These are phyloP conservation scores for Pipistrellus pygmaeus DNA, from an alignment of 2,797 vertebrate species.

Conservation along the genomic window DNA sequence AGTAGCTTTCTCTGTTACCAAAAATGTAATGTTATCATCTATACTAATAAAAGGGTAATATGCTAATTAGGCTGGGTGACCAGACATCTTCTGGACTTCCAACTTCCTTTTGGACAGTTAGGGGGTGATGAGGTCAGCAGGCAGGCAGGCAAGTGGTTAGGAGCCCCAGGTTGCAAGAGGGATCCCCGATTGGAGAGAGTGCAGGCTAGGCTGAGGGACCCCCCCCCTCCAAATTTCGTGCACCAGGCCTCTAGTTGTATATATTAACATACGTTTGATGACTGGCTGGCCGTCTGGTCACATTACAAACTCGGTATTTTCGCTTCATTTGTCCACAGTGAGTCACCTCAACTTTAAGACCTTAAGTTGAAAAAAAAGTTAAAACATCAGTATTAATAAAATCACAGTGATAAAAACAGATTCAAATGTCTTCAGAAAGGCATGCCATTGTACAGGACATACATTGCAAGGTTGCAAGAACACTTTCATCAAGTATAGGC, in stretches of 20 bases:
- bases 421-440: conserved; percentile 47
- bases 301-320: conserved; percentile 99
- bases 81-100: too few species aligned
- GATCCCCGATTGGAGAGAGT: too few species aligned
- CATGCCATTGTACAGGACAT: not conserved
- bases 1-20: conserved; percentile 30
- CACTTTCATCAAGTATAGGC: not conserved
- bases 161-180: too few species aligned
- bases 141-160: too few species aligned
- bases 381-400: conserved; percentile 71
- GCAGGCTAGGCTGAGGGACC: too few species aligned
- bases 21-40: not conserved
- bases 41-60: too few species aligned
- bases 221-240: too few species aligned
- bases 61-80: too few species aligned
- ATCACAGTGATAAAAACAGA: conserved; percentile 59
- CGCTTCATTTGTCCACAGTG: conserved; percentile 99
- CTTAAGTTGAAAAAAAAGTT: conserved; percentile 86
- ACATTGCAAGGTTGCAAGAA: conserved; percentile 31
- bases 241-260: too few species aligned
- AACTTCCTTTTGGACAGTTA: too few species aligned
- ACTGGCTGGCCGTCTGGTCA: conserved; percentile 97
- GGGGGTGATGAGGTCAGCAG: too few species aligned
- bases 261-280: conserved; percentile 95
- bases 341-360: conserved; percentile 98